Percentiles rank a stretch among this genome's conserved stretches.
Conservation (phyloP, 2,113 vertebrate species). For the Thunnus maccoyii region DNA sequence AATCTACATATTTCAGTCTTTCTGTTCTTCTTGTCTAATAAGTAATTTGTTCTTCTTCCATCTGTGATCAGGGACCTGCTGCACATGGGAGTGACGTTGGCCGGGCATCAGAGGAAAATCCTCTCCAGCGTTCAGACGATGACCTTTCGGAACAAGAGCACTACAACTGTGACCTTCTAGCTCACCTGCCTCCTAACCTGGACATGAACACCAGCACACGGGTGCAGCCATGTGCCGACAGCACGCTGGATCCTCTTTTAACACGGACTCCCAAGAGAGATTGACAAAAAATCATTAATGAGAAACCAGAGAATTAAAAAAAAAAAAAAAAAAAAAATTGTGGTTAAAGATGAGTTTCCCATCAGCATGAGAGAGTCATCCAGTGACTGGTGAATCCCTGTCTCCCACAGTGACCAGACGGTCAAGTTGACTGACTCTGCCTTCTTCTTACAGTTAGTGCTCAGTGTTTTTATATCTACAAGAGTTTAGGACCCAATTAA, state of each 20-base stretch:
- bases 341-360: conserved; percentile 23
- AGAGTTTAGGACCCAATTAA: conserved; percentile 35
- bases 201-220: conserved; percentile 49
- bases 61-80: conserved; percentile 83
- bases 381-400: conserved; percentile 9
- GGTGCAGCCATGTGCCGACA: conserved; percentile 43
- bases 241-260: conserved; percentile 63
- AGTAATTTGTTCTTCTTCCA: not conserved
- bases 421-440: conserved; percentile 32
- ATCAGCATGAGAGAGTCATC: conserved; percentile 17
- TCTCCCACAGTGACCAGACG: conserved; percentile 19
- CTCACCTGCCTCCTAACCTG: conserved; percentile 24
- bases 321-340: conserved; percentile 8
- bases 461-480: conserved; percentile 62
- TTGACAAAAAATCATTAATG: conserved; percentile 45
- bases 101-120: conserved; percentile 90
- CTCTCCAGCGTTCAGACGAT: conserved; percentile 88
- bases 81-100: conserved; percentile 88
- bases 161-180: conserved; percentile 84
- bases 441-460: conserved; percentile 54
- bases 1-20: not conserved
- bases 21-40: not conserved
- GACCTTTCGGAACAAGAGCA: conserved; percentile 82
- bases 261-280: conserved; percentile 50
- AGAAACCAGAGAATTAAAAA: conserved; percentile 28